Conservation (phyloP, 2,113 vertebrate species). For the Nipponia nippon region DNA sequence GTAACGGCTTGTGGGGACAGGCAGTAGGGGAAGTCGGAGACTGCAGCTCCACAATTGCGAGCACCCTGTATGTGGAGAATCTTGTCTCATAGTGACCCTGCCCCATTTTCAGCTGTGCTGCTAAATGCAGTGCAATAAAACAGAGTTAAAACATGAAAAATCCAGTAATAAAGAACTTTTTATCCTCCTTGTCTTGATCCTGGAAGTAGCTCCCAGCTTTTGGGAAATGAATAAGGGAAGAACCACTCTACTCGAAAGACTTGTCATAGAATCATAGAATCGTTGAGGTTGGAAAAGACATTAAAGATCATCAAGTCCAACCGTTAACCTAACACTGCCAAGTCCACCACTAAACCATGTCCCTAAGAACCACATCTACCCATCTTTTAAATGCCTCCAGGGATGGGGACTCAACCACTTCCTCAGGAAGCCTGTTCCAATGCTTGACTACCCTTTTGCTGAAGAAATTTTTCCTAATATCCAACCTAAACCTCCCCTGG, state of each 20-base stretch:
- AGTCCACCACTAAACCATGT: no score
- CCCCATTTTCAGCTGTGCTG: background rate
- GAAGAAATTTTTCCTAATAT: no score
- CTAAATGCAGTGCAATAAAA: background rate
- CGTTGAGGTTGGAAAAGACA: no score
- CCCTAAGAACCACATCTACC: no score
- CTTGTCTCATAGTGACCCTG: background rate
- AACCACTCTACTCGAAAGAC: background rate
- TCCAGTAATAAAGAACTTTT: background rate
- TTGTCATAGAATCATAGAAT: background rate
- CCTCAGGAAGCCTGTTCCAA: no score
- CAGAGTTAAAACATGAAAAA: background rate
- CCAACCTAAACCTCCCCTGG: no score
- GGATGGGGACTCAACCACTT: no score
- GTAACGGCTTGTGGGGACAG: background rate
- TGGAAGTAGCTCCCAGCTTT: background rate
- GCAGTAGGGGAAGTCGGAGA: background rate
- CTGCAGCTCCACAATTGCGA: background rate
- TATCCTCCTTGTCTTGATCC: background rate
- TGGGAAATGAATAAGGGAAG: background rate
- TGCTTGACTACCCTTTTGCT: no score
- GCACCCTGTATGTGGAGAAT: rapidly evolving
- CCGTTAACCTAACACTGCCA: no score
- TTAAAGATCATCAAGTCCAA: no score
- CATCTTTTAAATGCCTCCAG: no score